phyloP scores from a whole-genome alignment of 2,888 invertebrate species.

The Acleris sparsana region DNA sequence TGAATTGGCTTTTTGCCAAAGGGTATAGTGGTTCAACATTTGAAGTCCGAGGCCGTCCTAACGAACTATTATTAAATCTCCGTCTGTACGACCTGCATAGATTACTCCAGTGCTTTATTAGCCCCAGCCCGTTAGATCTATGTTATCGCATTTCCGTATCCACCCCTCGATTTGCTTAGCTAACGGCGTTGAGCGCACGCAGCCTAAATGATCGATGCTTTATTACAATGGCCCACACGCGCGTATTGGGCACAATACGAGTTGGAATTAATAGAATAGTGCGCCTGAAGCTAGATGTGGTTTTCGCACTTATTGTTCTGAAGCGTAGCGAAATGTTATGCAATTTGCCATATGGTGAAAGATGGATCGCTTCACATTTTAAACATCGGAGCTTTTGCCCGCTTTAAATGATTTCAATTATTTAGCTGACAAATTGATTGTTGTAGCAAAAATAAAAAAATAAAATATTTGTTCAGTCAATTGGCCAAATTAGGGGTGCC shows the following conservation, averaged over 20 bases:
- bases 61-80: conserved; percentile 1
- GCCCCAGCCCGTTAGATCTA: conserved; percentile 30
- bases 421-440: too few relatives aligned
- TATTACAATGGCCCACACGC: conserved; percentile 71
- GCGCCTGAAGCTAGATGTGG: conserved; percentile 16
- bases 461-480: too few relatives aligned
- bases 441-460: too few relatives aligned
- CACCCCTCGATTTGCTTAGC: conserved; percentile 72
- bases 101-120: conserved; percentile 30
- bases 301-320: conserved; percentile 20
- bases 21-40: too few relatives aligned
- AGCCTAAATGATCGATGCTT: conserved; percentile 59
- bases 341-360: conserved; percentile 6
- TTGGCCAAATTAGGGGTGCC: too few relatives aligned
- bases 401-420: too few relatives aligned
- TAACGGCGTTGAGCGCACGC: conserved; percentile 65
- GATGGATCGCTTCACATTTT: neutral
- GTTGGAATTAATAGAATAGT: conserved; percentile 47
- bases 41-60: neutral
- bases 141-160: conserved; percentile 60
- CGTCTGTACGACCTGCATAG: neutral
- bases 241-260: conserved; percentile 52
- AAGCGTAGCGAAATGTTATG: conserved; percentile 10
- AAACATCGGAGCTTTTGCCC: neutral
- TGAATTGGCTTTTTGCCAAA: too few relatives aligned